phyloP scores from a whole-genome alignment of 2,797 vertebrate species.

The Pygocentrus nattereri region DNA sequence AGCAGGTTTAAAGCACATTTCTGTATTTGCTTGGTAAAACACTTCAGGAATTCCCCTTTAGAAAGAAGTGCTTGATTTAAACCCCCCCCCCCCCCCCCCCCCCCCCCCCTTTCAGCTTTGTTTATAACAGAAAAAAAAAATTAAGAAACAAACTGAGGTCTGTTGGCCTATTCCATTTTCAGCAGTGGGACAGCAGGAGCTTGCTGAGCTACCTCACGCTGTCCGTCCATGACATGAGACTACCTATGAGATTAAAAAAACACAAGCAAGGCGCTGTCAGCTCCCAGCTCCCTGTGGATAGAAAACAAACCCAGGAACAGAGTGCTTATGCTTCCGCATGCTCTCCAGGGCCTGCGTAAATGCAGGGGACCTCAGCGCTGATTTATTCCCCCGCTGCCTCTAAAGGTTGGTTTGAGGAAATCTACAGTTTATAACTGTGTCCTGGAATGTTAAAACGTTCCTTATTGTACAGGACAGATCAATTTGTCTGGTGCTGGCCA shows the following conservation, averaged over 20 bases:
- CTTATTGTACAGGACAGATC: slow-evolving; percentile 46
- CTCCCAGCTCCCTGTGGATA: slow-evolving; percentile 32
- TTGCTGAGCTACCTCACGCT: background rate
- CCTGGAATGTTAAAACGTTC: slow-evolving; percentile 48
- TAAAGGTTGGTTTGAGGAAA: slow-evolving; percentile 40
- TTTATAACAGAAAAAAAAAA: slow-evolving; percentile 29
- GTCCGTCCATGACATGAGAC: slow-evolving; percentile 16
- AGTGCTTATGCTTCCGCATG: slow-evolving; percentile 34
- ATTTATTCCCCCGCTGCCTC: slow-evolving; percentile 45
- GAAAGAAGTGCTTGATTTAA: slow-evolving; percentile 12
- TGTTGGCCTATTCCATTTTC: background rate
- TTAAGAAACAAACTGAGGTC: slow-evolving; percentile 13
- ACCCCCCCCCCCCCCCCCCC: background rate
- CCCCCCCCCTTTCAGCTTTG: slow-evolving; percentile 6
- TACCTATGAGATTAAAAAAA: slow-evolving; percentile 36
- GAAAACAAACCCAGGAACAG: slow-evolving; percentile 52
- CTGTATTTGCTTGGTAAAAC: slow-evolving; percentile 11
- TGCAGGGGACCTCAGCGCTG: slow-evolving; percentile 9
- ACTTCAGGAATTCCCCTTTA: background rate
- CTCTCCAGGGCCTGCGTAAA: slow-evolving; percentile 39
- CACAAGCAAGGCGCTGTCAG: slow-evolving; percentile 37
- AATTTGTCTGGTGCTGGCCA: slow-evolving; percentile 36
- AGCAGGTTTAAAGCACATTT: background rate
- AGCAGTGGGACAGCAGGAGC: background rate
- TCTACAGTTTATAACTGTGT: slow-evolving; percentile 41